A percentile compares a stretch with the other conserved stretches of the same genome.
These are phyloP conservation scores for Etheostoma spectabile DNA, from an alignment of 2,113 vertebrate genomes.

Conservation along the genomic window DNA sequence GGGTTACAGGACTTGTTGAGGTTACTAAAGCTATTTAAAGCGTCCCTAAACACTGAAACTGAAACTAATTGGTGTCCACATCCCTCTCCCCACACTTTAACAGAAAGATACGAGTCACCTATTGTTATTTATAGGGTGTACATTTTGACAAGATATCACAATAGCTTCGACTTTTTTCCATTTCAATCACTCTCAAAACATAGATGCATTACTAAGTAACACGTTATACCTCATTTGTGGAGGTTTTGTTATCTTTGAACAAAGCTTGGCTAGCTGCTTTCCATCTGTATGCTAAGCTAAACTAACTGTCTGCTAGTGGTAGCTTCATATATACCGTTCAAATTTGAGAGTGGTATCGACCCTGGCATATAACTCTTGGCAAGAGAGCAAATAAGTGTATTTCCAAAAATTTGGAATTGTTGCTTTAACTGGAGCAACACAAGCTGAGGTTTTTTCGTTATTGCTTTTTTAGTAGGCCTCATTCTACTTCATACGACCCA, in stretches of 20 bases:
- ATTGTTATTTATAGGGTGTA: conserved; percentile 19
- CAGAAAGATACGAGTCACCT: not conserved
- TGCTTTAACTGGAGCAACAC: not conserved
- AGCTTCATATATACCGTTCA: not conserved
- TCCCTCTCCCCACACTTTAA: not conserved
- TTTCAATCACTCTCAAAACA: not conserved
- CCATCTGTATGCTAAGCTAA: not conserved
- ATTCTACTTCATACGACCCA: not conserved
- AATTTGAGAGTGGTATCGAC: not conserved
- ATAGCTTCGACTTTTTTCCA: not conserved
- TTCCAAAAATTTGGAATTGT: not conserved
- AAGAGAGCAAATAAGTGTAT: not conserved
- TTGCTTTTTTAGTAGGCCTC: not conserved
- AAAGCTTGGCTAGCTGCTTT: not conserved
- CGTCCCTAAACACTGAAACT: conserved; percentile 56
- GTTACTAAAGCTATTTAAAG: conserved; percentile 55
- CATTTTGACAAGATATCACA: conserved; percentile 14
- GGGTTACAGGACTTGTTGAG: not conserved
- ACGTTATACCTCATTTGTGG: not conserved
- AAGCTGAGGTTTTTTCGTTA: not conserved
- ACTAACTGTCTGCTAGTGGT: not conserved
- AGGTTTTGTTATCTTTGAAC: not conserved
- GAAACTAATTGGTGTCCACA: conserved; percentile 22
- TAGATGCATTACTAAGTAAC: not conserved
- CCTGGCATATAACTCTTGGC: not conserved